Evolutionary conservation across 2,797 vertebrate species (phyloP).

Genomic region (Mus minutoides): DNA sequence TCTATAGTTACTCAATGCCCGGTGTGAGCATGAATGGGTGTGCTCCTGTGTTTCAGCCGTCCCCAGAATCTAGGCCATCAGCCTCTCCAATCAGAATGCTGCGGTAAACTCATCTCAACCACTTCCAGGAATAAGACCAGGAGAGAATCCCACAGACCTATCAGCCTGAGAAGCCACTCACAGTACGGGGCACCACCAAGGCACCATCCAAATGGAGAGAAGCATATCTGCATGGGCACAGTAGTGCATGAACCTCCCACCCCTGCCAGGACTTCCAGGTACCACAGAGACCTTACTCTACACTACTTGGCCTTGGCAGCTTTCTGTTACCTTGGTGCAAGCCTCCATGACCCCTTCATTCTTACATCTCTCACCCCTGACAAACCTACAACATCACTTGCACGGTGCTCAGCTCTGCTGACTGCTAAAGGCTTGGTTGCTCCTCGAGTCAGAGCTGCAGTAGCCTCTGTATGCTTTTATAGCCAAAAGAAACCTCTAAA

Average conservation of each 20-base stretch:
- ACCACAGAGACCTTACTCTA: background rate
- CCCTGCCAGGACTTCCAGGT: rapidly evolving
- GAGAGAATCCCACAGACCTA: background rate
- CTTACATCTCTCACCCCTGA: background rate
- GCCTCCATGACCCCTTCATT: background rate
- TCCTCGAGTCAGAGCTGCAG: background rate
- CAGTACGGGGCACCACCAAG: background rate
- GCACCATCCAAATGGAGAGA: too few species aligned
- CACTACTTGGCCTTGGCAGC: background rate
- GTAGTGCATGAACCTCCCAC: background rate
- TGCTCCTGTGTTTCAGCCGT: background rate
- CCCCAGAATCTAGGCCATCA: background rate
- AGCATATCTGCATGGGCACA: rapidly evolving
- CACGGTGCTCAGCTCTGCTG: too few species aligned
- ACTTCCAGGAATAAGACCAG: background rate
- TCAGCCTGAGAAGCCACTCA: background rate
- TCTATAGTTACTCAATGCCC: background rate
- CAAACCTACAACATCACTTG: background rate
- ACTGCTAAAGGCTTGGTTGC: background rate
- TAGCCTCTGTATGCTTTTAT: background rate
- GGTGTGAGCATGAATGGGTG: background rate
- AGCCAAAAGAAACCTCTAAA: background rate
- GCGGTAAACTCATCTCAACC: background rate
- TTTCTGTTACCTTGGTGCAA: background rate
- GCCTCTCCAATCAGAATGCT: background rate